Percentiles rank a stretch among this genome's conserved stretches.
phyloP scores from a whole-genome alignment of 2,113 vertebrate species.

The Coturnix japonica region DNA sequence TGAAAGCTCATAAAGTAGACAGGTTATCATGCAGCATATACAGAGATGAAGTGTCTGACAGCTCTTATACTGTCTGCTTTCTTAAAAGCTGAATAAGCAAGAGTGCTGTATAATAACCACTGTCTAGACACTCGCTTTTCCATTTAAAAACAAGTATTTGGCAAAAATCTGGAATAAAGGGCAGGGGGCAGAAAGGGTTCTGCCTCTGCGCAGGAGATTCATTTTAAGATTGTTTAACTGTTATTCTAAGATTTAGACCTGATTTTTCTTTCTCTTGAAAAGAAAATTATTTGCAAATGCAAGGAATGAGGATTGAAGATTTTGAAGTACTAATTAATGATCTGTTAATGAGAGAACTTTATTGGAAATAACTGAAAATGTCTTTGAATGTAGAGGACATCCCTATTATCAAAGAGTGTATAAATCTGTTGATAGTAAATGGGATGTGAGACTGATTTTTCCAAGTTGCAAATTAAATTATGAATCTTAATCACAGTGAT shows the following conservation, averaged over 20 bases:
- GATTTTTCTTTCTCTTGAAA: not conserved
- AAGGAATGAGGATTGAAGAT: not conserved
- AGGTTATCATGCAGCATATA: not conserved
- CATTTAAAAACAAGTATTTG: not conserved
- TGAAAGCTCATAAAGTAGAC: not conserved
- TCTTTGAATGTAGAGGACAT: not conserved
- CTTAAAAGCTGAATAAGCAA: not conserved
- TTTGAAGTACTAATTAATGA: not conserved
- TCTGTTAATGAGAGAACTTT: not conserved
- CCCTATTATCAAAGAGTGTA: not conserved
- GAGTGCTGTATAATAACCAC: not conserved
- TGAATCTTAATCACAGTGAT: not conserved
- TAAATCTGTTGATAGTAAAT: not conserved
- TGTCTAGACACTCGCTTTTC: not conserved
- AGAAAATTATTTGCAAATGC: not conserved
- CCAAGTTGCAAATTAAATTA: not conserved
- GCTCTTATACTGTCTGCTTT: not conserved
- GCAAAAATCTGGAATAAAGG: not conserved
- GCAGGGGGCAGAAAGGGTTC: not conserved
- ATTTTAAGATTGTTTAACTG: not conserved
- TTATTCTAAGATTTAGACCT: not conserved
- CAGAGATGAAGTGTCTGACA: not conserved
- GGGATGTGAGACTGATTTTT: not conserved
- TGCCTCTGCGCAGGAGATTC: not conserved
- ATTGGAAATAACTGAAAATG: not conserved